Evolutionary conservation across 2,888 invertebrate species (phyloP).

Genomic region (Choristoneura rosaceana): DNA sequence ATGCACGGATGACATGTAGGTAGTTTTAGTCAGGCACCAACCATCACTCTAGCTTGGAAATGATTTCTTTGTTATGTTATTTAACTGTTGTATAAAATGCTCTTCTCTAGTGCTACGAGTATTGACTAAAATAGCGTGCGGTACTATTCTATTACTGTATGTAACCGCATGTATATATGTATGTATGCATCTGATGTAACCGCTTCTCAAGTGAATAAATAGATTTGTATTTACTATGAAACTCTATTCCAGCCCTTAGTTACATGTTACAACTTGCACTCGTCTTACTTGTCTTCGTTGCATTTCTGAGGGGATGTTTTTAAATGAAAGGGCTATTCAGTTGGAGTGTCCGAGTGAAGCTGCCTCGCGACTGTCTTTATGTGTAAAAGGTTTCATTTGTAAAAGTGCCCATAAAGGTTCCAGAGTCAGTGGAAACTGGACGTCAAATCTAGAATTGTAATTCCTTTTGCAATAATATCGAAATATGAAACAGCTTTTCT

Average conservation of each 20-base stretch:
- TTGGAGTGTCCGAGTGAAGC: background rate
- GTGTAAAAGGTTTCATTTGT: slow-evolving; percentile 25
- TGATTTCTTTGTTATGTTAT: background rate
- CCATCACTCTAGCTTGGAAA: background rate
- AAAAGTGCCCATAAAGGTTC: slow-evolving; percentile 4
- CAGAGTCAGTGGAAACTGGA: background rate
- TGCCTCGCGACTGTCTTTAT: background rate
- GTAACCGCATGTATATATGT: too few relatives aligned
- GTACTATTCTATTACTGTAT: too few relatives aligned
- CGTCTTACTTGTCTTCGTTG: background rate
- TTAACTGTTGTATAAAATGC: background rate
- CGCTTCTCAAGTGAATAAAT: too few relatives aligned
- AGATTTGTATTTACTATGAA: too few relatives aligned
- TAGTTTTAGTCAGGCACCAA: background rate
- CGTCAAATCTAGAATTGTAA: background rate
- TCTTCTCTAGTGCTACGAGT: too few relatives aligned
- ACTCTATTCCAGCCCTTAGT: too few relatives aligned
- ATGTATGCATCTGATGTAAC: too few relatives aligned
- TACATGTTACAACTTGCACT: too few relatives aligned
- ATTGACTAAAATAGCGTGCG: too few relatives aligned
- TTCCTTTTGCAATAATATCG: background rate
- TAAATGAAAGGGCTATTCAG: slow-evolving; percentile 17
- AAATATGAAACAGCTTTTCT: background rate
- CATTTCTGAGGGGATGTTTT: background rate
- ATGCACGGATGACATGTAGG: background rate